phyloP scores from a whole-genome alignment of 1,140 invertebrate genomes.

The Stegodyphus mimosarum region DNA sequence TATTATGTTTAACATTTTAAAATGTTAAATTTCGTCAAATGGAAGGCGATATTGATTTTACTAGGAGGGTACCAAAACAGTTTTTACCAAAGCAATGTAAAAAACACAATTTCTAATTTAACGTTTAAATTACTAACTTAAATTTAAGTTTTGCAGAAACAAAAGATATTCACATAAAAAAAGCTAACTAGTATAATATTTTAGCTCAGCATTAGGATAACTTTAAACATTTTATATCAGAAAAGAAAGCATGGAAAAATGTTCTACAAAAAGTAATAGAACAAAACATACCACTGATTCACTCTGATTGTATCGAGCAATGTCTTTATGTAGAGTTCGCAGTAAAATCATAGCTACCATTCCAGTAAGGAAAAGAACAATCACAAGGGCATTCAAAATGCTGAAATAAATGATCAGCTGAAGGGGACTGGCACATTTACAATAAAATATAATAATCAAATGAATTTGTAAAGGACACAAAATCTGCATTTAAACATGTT shows the following conservation, averaged over 20 bases:
- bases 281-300: slow-evolving; percentile 70
- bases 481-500: not conserved
- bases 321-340: slow-evolving; percentile 97
- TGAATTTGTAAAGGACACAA: not conserved
- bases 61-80: too few relatives aligned
- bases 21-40: not conserved
- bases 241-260: too few relatives aligned
- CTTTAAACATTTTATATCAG: too few relatives aligned
- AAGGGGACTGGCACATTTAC: too few relatives aligned
- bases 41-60: too few relatives aligned
- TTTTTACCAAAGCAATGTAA: too few relatives aligned
- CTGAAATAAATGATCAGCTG: slow-evolving; percentile 50
- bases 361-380: slow-evolving; percentile 82
- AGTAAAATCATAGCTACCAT: slow-evolving; percentile 99
- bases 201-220: too few relatives aligned
- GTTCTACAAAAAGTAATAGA: not conserved
- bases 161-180: too few relatives aligned
- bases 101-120: too few relatives aligned
- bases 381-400: slow-evolving; percentile 74
- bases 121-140: too few relatives aligned
- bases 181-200: too few relatives aligned
- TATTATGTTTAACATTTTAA: not conserved
- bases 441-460: not conserved
- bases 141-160: too few relatives aligned
- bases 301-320: slow-evolving; percentile 96